Conservation (phyloP, 2,113 vertebrate genomes). For the Galemys pyrenaicus region DNA sequence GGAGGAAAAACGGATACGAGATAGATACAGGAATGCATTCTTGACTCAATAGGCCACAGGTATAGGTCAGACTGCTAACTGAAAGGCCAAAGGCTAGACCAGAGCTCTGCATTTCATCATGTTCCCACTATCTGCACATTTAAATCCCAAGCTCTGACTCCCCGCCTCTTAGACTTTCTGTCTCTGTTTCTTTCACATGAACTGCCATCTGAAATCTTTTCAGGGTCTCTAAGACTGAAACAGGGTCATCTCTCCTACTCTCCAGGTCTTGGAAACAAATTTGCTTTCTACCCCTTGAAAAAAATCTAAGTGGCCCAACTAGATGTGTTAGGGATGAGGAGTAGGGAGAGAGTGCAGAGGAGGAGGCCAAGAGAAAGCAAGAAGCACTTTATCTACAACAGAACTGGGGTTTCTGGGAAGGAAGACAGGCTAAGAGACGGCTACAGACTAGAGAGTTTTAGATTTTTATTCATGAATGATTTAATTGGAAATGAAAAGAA, state of each 20-base stretch:
- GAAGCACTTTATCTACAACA: background rate
- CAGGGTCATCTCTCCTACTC: background rate
- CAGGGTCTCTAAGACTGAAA: slow-evolving; percentile 59
- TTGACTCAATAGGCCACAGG: background rate
- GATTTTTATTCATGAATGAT: slow-evolving; percentile 4
- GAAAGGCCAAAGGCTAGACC: background rate
- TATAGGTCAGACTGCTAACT: background rate
- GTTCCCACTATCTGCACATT: background rate
- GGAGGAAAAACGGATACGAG: background rate
- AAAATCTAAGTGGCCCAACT: slow-evolving; percentile 78
- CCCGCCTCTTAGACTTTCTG: background rate
- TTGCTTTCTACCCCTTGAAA: slow-evolving; percentile 76
- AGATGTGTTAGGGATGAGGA: slow-evolving; percentile 69
- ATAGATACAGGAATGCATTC: background rate
- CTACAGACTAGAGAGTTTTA: background rate
- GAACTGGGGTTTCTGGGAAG: background rate
- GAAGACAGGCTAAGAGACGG: slow-evolving; percentile 24
- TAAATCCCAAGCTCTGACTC: too few species aligned
- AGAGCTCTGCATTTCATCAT: background rate
- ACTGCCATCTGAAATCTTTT: slow-evolving; percentile 39
- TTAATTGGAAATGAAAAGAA: slow-evolving; percentile 31
- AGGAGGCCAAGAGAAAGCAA: slow-evolving; percentile 7
- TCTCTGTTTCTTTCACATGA: background rate
- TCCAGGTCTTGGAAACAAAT: slow-evolving; percentile 73
- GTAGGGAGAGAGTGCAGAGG: background rate